Conservation (phyloP, 2,113 vertebrate genomes). For the Cariama cristata region DNA sequence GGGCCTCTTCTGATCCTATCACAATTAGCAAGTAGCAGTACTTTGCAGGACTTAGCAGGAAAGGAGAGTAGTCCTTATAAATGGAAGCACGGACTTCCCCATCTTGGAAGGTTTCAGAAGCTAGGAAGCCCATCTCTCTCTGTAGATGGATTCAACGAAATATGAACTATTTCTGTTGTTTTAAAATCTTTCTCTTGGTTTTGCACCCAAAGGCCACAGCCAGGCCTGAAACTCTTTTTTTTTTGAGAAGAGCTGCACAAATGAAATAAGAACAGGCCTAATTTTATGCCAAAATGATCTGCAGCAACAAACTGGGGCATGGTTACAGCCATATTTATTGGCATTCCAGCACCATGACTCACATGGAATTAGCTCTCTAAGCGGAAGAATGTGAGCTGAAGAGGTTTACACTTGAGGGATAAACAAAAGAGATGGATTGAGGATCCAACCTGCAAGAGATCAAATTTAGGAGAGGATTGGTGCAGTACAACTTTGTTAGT, state of each 20-base stretch:
- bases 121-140: not conserved
- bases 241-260: not conserved
- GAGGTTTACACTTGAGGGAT: constrained; percentile 41
- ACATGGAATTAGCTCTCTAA: constrained; percentile 10
- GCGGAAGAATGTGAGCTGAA: not conserved
- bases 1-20: not conserved
- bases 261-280: not conserved
- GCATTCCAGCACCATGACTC: constrained; percentile 61
- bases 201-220: not conserved
- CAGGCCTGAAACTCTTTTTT: not conserved
- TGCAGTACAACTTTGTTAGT: not conserved
- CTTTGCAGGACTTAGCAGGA: not conserved
- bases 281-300: constrained; percentile 38
- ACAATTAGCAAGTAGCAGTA: not conserved
- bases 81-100: not conserved
- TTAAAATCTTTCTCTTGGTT: not conserved
- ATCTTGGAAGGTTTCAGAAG: not conserved
- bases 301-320: not conserved
- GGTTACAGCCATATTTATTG: constrained; percentile 54
- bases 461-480: not conserved
- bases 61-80: not conserved
- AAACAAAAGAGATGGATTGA: constrained; percentile 36
- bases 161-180: not conserved
- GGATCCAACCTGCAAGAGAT: not conserved
- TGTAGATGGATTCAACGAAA: not conserved